Evolutionary conservation across 2,113 vertebrate genomes (phyloP).

Genomic region (Arenaria interpres): DNA sequence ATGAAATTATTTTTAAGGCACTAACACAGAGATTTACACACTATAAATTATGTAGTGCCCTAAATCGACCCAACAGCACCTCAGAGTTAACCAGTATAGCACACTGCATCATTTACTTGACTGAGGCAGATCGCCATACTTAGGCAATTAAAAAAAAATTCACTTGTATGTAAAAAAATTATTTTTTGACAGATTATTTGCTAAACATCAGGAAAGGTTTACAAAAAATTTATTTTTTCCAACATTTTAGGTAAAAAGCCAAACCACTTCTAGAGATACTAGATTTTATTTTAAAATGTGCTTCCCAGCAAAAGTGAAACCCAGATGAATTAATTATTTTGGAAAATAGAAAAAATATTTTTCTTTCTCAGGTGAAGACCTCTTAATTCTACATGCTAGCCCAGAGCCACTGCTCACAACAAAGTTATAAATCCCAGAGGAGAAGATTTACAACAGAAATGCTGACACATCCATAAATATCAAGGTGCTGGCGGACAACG

Average conservation of each 20-base stretch:
- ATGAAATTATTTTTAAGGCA: background rate
- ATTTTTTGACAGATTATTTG: background rate
- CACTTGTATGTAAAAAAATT: background rate
- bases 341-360: slow-evolving; percentile 1
- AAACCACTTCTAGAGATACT: background rate
- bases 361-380: background rate
- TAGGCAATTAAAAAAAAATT: background rate
- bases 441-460: slow-evolving; percentile 31
- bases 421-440: slow-evolving; percentile 7
- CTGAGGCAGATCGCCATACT: background rate
- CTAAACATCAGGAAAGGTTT: background rate
- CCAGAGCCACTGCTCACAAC: slow-evolving; percentile 5
- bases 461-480: slow-evolving; percentile 22
- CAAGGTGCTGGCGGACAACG: background rate
- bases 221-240: background rate
- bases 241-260: background rate
- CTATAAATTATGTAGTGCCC: background rate
- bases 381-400: background rate
- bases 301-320: background rate
- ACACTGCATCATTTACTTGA: background rate
- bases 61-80: background rate
- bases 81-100: background rate
- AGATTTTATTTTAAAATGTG: background rate
- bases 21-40: background rate
- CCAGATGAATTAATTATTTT: background rate